Percentiles rank a stretch among this genome's conserved stretches.
phyloP scores from a whole-genome alignment of 2,113 vertebrate genomes.

The Colinus virginianus region DNA sequence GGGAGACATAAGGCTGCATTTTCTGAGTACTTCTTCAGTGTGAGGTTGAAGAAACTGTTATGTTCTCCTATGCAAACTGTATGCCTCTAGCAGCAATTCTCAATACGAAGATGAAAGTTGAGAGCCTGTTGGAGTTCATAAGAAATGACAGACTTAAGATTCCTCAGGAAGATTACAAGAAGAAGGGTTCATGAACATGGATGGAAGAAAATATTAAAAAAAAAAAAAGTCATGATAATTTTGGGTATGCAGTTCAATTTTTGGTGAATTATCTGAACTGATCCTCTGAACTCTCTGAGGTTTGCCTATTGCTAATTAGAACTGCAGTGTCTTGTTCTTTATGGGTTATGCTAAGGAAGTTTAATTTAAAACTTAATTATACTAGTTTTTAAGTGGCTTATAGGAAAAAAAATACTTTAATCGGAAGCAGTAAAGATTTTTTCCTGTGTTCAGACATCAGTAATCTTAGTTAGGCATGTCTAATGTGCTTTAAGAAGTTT shows the following conservation, averaged over 20 bases:
- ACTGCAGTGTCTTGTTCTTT: constrained; percentile 68
- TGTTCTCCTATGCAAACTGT: not conserved
- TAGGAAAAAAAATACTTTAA: constrained; percentile 61
- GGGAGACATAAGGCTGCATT: not conserved
- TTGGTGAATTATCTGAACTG: constrained; percentile 73
- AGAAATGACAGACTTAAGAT: not conserved
- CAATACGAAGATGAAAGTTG: not conserved
- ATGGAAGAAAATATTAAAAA: constrained; percentile 29
- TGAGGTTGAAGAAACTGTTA: not conserved
- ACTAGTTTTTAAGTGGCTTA: constrained; percentile 76
- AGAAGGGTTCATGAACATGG: not conserved
- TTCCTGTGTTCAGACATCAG: constrained; percentile 31
- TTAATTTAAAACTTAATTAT: constrained; percentile 77
- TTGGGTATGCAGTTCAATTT: constrained; percentile 68
- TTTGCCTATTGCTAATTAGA: constrained; percentile 72
- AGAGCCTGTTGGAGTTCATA: not conserved
- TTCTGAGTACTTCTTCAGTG: not conserved
- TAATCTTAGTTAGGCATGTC: constrained; percentile 27
- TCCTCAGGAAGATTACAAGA: not conserved
- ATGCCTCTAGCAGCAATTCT: not conserved
- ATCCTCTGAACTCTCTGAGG: constrained; percentile 75
- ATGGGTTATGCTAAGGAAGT: constrained; percentile 72
- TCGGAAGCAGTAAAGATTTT: constrained; percentile 31
- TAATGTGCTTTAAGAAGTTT: constrained; percentile 6
- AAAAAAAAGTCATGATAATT: constrained; percentile 5